Conservation (phyloP, 2,113 vertebrate genomes). For the Chlorodrepanis virens region DNA sequence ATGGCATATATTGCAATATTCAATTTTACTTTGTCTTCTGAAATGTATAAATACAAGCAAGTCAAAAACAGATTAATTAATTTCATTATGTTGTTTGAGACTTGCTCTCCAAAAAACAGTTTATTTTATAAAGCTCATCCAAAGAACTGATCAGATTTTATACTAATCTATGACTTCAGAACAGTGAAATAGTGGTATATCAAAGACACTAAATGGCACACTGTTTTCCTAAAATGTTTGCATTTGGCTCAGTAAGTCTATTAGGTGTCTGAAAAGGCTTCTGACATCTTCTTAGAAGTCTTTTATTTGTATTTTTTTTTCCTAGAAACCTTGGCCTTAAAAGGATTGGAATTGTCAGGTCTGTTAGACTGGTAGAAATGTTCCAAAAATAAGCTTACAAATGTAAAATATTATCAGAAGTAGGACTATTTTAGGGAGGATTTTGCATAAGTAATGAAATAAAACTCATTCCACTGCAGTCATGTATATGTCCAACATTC, state of each 20-base stretch:
- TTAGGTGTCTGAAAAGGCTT: background rate
- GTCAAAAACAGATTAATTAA: background rate
- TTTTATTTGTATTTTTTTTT: background rate
- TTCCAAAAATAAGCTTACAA: background rate
- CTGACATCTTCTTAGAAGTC: background rate
- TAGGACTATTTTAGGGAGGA: background rate
- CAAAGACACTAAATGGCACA: background rate
- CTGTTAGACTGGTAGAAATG: background rate
- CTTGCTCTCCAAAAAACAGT: background rate
- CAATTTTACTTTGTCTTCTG: background rate
- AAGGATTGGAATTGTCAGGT: background rate
- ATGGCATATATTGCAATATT: background rate
- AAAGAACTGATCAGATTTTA: background rate
- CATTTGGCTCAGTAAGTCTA: background rate
- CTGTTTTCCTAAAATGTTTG: background rate
- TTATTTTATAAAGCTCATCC: background rate
- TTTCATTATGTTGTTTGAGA: background rate
- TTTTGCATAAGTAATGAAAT: background rate
- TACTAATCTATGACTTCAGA: background rate
- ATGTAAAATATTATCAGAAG: background rate
- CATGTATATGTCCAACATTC: background rate
- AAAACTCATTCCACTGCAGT: background rate
- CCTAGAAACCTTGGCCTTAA: background rate
- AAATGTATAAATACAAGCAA: background rate
- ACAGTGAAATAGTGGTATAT: background rate